Evolutionary conservation across 2,113 vertebrate species (phyloP).

Genomic region (Seriola aureovittata): DNA sequence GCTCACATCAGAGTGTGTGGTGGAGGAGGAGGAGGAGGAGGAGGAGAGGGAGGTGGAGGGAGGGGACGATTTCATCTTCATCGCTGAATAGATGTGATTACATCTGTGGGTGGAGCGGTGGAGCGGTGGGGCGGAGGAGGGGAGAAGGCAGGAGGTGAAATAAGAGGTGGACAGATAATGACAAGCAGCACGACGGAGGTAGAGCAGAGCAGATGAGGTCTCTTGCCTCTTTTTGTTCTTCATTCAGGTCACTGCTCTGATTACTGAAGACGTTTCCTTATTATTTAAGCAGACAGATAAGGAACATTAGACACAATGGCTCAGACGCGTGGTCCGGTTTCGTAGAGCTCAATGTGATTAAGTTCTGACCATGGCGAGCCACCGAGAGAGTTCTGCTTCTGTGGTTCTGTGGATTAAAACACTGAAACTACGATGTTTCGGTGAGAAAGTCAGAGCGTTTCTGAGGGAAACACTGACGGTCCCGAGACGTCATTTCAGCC

Average conservation of each 20-base stretch:
- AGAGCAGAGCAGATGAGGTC: slow-evolving; percentile 52
- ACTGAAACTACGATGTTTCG: background rate
- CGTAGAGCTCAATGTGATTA: slow-evolving; percentile 32
- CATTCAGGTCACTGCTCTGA: slow-evolving; percentile 53
- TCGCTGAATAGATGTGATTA: slow-evolving; percentile 72
- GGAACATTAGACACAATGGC: slow-evolving; percentile 28
- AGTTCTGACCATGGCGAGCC: background rate
- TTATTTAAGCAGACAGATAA: slow-evolving; percentile 40
- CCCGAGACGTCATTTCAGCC: too few species aligned
- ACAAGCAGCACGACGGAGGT: slow-evolving; percentile 45
- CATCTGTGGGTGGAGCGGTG: slow-evolving; percentile 24
- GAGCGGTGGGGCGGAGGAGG: slow-evolving; percentile 1
- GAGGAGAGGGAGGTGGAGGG: slow-evolving; percentile 52
- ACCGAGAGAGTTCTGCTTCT: background rate
- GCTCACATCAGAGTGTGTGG: slow-evolving; percentile 13
- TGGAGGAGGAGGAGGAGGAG: slow-evolving; percentile 59
- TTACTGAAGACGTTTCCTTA: slow-evolving; percentile 36
- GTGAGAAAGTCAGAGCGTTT: too few species aligned
- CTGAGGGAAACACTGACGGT: too few species aligned
- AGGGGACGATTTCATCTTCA: slow-evolving; percentile 65
- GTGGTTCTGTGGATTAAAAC: background rate
- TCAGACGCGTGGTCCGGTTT: background rate
- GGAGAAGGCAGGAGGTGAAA: slow-evolving; percentile 43
- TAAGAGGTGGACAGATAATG: slow-evolving; percentile 62
- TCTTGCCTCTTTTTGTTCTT: slow-evolving; percentile 26